These are phyloP conservation scores for Pseudomyrmex cubaensis DNA, from an alignment of 1,140 invertebrate species.

Conservation along the genomic window DNA sequence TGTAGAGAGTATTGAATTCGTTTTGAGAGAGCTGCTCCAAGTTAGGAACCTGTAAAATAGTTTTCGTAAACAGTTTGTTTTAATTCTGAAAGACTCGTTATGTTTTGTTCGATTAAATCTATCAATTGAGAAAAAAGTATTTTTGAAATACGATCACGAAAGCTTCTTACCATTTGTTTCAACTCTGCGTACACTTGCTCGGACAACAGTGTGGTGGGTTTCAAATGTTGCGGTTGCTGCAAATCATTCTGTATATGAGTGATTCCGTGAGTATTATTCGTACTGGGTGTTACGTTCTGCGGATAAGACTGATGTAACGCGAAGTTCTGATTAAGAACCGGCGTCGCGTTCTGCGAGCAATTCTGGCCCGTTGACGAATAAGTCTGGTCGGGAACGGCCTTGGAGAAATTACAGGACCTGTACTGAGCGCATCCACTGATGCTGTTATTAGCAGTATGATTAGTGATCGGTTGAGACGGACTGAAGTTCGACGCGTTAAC, in stretches of 20 bases:
- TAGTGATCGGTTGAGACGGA: constrained; percentile 7
- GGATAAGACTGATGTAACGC: background rate
- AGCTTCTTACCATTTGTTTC: constrained; percentile 78
- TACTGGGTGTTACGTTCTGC: constrained; percentile 49
- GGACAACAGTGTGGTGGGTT: constrained; percentile 70
- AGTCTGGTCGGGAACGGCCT: constrained; percentile 30
- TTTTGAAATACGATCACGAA: too few species aligned
- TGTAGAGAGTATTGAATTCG: constrained; percentile 84
- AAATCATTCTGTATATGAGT: constrained; percentile 76
- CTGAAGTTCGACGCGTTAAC: constrained; percentile 13
- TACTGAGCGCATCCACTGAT: background rate
- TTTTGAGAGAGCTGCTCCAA: constrained; percentile 82
- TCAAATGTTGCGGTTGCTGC: constrained; percentile 60
- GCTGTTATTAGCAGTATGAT: background rate
- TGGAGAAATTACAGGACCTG: constrained; percentile 21
- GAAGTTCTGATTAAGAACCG: background rate
- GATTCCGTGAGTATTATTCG: constrained; percentile 59
- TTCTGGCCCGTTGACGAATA: constrained; percentile 55
- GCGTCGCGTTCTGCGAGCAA: constrained; percentile 25
- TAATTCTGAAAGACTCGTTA: too few species aligned
- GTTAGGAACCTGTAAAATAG: constrained; percentile 74
- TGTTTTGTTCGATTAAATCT: too few species aligned
- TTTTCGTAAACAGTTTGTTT: background rate
- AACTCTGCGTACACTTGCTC: constrained; percentile 83
- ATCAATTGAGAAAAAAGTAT: too few species aligned